Evolutionary conservation across 2,113 vertebrate species (phyloP), one percentile per base, ranked within the genome.

Genomic region (Chelonoidis abingdonii): DNA sequence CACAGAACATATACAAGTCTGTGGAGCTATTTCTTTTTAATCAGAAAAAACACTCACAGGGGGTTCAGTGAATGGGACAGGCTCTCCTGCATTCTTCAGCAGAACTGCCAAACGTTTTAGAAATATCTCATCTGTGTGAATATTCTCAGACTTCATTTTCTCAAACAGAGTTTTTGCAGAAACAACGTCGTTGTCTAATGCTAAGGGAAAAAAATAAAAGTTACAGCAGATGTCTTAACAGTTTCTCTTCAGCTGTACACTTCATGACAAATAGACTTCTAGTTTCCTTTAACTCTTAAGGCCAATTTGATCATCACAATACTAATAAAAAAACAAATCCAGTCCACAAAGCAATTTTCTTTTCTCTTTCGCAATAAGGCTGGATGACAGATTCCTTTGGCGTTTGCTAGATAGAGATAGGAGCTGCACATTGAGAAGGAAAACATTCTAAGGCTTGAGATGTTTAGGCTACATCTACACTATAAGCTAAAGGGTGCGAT

Each of bases 71-170:
- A 99, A 99, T 94, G 99, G 99, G 82, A 98, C 96, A 3, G 97
- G 54, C 96, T 99, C 98, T 83, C 98, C 99, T 8, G 89, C 97
- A 3, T 97, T 84, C 84, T 96, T 99, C 98, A 99, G 98, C 79
- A 99, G 97, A 81, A 10, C 4, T 10, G 99, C 99, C 35, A 99
- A 97, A 59, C 98, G 99, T 97, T 99, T 99, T 94, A 99, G 98
- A 83, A 98, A 96, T 78, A 99, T 87, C 50, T 99, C 97, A 1
- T 99, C 95, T 62, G 98, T 54, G n/a, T 88, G 59, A 6, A 98
- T 2, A 12, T 98, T 98, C 95, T 99, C 98, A 1, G 92, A 94
- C 97, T 98, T 97, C 95, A 98, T 96, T 95, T 97, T 96, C 92
- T 99, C 98, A 62, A 99, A 98, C 10, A 99, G 89, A 49, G 98